Evolutionary conservation across 2,797 vertebrate species (phyloP).

Genomic region (Pantherophis vulpinus): DNA sequence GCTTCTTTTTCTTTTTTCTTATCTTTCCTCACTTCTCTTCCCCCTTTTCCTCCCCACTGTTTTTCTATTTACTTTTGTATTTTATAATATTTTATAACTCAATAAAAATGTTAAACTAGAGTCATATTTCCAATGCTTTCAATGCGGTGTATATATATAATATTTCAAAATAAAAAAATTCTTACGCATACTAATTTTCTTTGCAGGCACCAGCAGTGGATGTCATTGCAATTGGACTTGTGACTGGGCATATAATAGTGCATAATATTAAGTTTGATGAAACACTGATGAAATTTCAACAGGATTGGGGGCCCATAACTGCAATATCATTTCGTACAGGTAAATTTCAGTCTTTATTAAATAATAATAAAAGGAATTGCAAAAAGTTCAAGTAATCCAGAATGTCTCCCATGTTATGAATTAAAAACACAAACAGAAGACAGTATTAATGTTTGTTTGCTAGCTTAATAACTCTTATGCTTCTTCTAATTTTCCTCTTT

Average conservation of each 20-base stretch:
- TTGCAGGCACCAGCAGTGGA: conserved; percentile 91
- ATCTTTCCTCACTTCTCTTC: too few species aligned
- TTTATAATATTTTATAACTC: too few species aligned
- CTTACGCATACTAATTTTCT: background rate
- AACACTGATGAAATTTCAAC: conserved; percentile 90
- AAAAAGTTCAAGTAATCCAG: conserved; percentile 22
- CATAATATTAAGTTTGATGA: conserved; percentile 94
- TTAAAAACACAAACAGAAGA: background rate
- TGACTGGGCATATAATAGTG: conserved; percentile 85
- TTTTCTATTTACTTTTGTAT: too few species aligned
- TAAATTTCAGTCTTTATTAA: conserved; percentile 49
- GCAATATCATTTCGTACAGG: conserved; percentile 92
- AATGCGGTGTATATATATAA: background rate
- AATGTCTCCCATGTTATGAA: background rate
- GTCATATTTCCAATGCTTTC: background rate
- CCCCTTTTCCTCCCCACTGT: too few species aligned
- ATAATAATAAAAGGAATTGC: background rate
- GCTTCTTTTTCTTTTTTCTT: too few species aligned
- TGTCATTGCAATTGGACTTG: conserved; percentile 85
- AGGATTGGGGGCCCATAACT: conserved; percentile 95
- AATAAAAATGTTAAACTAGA: too few species aligned
- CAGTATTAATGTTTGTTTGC: background rate
- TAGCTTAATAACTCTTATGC: background rate
- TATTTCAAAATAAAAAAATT: background rate
- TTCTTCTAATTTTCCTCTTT: background rate